Base-by-base conservation (phyloP, 2,888 invertebrate species). In the Drosophila greeni region DNA sequence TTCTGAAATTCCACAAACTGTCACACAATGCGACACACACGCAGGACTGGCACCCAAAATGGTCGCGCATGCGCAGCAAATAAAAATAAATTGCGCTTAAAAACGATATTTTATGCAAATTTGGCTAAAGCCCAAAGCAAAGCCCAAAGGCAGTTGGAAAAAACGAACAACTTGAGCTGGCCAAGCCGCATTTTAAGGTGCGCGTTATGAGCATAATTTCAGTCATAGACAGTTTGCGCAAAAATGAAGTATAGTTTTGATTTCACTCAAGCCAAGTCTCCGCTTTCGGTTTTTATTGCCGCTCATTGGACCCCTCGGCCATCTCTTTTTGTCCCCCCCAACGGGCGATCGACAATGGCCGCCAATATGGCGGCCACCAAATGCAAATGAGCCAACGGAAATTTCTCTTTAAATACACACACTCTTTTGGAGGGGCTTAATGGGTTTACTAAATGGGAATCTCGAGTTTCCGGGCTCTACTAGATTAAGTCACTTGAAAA, bases 81-180 rank as follows among this genome's bases (percentile, higher is more conserved):
- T 77, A 77, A 77, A 78, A 76, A 71, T 80, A 82, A 82, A 80
- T 77, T 77, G 58, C 66, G 74, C 65, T 73, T 82, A 80, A 81
- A 78, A 75, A 71, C 67, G 74, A 81, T 70, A 76, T 81, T 81
- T 80, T 82, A 81, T 81, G 80, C 82, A 78, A 81, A 81, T 82
- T 51, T 53, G 14, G 61, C 64, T 36, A 54, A 52, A 51, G 47
- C 66, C 67, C 70, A 66, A 55, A 56, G 24, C 42, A 42, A 40
- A 54, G 18, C 29, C 12, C n/a, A 33, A 18, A 48, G 20, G 34
- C 49, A 29, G 37, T 24, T 55, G 7, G 42, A 40, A 47, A 42
- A 11, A 8, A 20, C 45, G 16, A 57, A 52, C 20, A 42, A 34
- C 31, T 49, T 40, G 43, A n/a, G 40, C 43, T 66, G 45, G n/a